Evolutionary conservation across 2,113 vertebrate species (phyloP), one percentile per base, ranked within the genome.

Genomic region (Rhinoderma darwinii): DNA sequence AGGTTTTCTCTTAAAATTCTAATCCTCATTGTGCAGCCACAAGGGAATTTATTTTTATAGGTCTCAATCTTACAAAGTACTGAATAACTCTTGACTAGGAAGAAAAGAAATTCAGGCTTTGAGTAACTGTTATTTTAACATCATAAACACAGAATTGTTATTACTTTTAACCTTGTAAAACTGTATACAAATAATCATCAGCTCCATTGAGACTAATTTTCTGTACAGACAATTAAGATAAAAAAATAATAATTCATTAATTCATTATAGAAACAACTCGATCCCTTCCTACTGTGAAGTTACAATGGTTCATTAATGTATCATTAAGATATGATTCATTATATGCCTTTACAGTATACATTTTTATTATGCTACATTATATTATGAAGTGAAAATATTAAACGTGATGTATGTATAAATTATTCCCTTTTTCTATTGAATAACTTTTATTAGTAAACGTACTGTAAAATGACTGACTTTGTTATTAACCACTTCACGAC

Each of bases 241-340:
- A 54, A 54, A 25, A 77, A 51, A 12, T 0, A 77, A 9, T 37
- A 78, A 35, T 8, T 35, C 8, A 37, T 17, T 37, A 78, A 35
- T 8, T 35, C 8, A 37, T 17, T 59, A 79, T 59, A 44, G 20
- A 73, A 54, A 20, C 35, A 79, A 79, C 22, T 32, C 30, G 54
- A 51, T 54, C 25, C 50, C 30, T 35, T 78, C 74, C 74, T 76
- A 50, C 74, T 76, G 74, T 76, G 47, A 35, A 54, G 30, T 78
- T 30, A 2, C 35, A 54, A 54, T 35, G 47, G 17, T 54, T 78
- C 30, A 78, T 54, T 78, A 78, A 78, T 35, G 18, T 78, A 54
- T 32, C 30, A 78, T 78, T 78, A 78, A 3, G 25, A 78, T 47
- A 78, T 35, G 7, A 54, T 78, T 78, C 30, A 35, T 54, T 51